Base-by-base conservation (phyloP, 2,888 invertebrate genomes). In the Himalopsyche kuldschensis region DNA sequence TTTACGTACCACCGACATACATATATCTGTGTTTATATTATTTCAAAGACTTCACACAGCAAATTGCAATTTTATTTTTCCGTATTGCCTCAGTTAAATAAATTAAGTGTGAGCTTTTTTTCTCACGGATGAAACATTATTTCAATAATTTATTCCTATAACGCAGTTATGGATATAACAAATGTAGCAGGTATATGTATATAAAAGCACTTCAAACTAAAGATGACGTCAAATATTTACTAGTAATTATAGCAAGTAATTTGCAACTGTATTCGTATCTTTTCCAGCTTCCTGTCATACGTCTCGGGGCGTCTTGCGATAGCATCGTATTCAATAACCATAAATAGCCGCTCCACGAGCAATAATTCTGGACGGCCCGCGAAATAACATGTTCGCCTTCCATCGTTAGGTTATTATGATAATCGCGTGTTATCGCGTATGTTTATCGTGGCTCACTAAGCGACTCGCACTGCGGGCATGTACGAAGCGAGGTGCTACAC, bases 381-480 rank as follows among this genome's bases (percentile, higher is more conserved):
- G 20, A 76, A 76, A 32, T 82, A 47, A 80, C 82, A 84, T 81
- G 46, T 75, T 35, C 17, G 76, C 48, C 47, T 80, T 77, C 69
- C 79, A 55, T 78, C 55, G 77, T 81, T 84, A 80, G 82, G 84
- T 81, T 84, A 77, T 84, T 84, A 84, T 80, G 84, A 84, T 84
- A 84, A 82, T 84, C 69, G 31, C 46, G 24, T 41, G 82, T 75
- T 82, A 84, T 84, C 80, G 30, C 75, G 24, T 20, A 20, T 77
- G 46, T 75, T 84, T 82, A 84, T 84, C 79, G 82, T 75, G 31
- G 55, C 15, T 69, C 69, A 27, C 27, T 69, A 69, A 69, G 30
- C 69, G 69, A 27, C 69, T 27, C 24, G 69, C 69, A 27, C 69
- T 69, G 69, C 69, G 27, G 20, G 69, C 69, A 27, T 27, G 69